Percentiles rank a stretch among this genome's conserved stretches.
These are phyloP conservation scores for Xestia sexstrigata DNA, from an alignment of 2,888 invertebrate species.

Conservation along the genomic window DNA sequence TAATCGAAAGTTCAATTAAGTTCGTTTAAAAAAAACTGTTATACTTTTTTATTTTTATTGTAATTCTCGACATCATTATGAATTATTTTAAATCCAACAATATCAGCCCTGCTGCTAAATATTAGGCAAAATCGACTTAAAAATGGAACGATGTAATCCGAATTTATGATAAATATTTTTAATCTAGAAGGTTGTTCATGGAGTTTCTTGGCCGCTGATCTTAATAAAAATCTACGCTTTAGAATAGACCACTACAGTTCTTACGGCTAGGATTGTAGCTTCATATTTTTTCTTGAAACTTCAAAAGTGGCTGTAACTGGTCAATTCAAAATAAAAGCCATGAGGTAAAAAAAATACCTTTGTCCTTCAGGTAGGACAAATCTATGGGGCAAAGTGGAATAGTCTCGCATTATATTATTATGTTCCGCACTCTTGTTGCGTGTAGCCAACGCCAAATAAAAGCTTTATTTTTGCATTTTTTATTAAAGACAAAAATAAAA, in stretches of 20 bases:
- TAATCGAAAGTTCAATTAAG: neutral
- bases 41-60: neutral
- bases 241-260: neutral
- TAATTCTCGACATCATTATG: neutral
- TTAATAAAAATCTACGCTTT: neutral
- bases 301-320: neutral
- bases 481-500: neutral
- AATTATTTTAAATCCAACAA: too few relatives aligned
- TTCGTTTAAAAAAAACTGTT: too few relatives aligned
- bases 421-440: conserved; percentile 47
- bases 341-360: neutral
- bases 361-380: neutral
- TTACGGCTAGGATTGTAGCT: neutral
- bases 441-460: conserved; percentile 21
- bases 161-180: neutral
- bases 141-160: neutral
- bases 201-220: neutral
- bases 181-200: neutral
- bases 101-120: neutral
- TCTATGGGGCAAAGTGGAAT: neutral
- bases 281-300: neutral
- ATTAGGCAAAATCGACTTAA: neutral
- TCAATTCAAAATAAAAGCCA: neutral
- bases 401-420: conserved; percentile 50
- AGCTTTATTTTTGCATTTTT: conserved; percentile 13